Conservation (phyloP, 2,797 vertebrate species). For the Podarcis siculus region DNA sequence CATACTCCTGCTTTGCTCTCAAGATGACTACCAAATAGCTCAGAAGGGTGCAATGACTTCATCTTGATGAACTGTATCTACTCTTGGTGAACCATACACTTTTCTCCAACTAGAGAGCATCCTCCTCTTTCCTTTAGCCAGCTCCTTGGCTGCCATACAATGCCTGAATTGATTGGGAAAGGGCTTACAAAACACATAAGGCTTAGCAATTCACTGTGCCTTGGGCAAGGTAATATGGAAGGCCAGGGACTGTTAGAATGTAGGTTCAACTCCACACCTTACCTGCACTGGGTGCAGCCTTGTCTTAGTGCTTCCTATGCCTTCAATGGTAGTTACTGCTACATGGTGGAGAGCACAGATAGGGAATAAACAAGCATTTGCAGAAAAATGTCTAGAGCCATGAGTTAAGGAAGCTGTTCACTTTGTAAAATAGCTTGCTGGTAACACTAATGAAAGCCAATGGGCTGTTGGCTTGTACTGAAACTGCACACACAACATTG, state of each 20-base stretch:
- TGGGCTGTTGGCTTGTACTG: neutral
- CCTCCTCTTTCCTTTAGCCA: neutral
- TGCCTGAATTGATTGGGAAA: neutral
- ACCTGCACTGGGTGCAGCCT: conserved; percentile 88
- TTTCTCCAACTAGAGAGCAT: neutral
- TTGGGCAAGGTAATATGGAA: neutral
- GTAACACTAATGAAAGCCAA: neutral
- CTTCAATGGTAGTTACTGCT: conserved; percentile 89
- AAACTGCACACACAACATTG: neutral
- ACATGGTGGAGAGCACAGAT: conserved; percentile 89
- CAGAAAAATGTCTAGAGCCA: conserved; percentile 82
- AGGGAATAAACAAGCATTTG: conserved; percentile 92
- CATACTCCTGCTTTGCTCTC: neutral
- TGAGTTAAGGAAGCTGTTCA: conserved; percentile 71
- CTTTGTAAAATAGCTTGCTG: neutral
- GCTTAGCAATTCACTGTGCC: neutral
- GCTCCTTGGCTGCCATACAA: neutral
- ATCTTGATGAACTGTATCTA: neutral
- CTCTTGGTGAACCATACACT: too few relatives aligned
- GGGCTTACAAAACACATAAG: neutral
- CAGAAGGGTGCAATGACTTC: neutral
- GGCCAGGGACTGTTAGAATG: neutral
- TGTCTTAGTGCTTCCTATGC: conserved; percentile 85
- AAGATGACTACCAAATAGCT: neutral
- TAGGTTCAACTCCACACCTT: conserved; percentile 19